These are phyloP conservation scores for Sebastes fasciatus DNA, from an alignment of 2,113 vertebrate genomes.

Conservation along the genomic window DNA sequence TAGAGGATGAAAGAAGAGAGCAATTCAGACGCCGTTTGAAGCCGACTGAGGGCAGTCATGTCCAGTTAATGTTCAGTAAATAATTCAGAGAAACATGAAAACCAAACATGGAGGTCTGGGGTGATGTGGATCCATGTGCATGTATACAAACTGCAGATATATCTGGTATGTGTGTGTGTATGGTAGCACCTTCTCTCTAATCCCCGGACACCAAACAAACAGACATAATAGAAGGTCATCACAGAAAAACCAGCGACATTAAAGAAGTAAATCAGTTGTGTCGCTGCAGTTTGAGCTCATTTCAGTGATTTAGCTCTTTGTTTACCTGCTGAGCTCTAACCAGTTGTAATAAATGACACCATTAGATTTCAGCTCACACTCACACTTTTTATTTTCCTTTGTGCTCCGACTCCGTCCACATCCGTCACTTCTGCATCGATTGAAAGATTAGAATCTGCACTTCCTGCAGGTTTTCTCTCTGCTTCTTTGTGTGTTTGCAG, in stretches of 20 bases:
- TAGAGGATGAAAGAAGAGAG: too few species aligned
- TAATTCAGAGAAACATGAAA: too few species aligned
- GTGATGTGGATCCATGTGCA: too few species aligned
- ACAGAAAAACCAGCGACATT: not conserved
- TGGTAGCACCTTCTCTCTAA: too few species aligned
- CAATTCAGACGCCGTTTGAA: too few species aligned
- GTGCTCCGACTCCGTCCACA: not conserved
- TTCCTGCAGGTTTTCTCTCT: constrained; percentile 26
- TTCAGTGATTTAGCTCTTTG: constrained; percentile 21
- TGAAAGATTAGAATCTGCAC: constrained; percentile 46
- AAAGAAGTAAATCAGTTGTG: not conserved
- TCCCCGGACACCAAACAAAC: not conserved
- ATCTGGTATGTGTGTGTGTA: too few species aligned
- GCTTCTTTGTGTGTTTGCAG: not conserved
- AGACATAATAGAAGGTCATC: not conserved
- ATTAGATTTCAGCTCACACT: constrained; percentile 33
- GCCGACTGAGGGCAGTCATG: too few species aligned
- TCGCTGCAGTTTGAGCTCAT: constrained; percentile 1
- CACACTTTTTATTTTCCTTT: not conserved
- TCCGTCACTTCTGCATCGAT: constrained; percentile 24
- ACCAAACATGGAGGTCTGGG: too few species aligned
- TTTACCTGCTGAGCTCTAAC: constrained; percentile 14
- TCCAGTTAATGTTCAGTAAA: too few species aligned
- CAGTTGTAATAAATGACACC: constrained; percentile 3
- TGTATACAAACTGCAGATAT: too few species aligned